phyloP scores from a whole-genome alignment of 2,888 invertebrate genomes.

The Nemotelus pantherinus region DNA sequence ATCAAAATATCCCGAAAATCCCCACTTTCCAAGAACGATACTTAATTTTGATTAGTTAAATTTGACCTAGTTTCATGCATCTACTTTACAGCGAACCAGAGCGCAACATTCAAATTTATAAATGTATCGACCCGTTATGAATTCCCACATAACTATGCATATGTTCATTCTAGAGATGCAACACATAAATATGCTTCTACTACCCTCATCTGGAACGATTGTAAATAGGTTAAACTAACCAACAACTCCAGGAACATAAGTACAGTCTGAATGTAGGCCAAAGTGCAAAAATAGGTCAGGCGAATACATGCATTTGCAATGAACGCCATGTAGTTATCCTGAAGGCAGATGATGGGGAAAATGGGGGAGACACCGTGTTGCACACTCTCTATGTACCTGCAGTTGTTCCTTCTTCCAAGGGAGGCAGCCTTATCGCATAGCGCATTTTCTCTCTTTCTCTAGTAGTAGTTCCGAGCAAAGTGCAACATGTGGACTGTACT shows the following conservation, averaged over 20 bases:
- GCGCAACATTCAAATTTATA: slow-evolving; percentile 7
- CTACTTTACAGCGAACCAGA: neutral
- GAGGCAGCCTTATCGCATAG: too few relatives aligned
- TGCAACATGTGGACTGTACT: slow-evolving; percentile 12
- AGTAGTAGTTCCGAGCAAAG: too few relatives aligned
- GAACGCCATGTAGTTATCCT: neutral
- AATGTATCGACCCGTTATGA: neutral
- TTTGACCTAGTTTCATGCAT: slow-evolving; percentile 6
- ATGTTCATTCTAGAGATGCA: too few relatives aligned
- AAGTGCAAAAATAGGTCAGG: slow-evolving; percentile 22
- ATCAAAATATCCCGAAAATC: too few relatives aligned
- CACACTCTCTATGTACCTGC: neutral
- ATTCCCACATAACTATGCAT: too few relatives aligned
- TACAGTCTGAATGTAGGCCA: slow-evolving; percentile 7
- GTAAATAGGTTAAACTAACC: slow-evolving; percentile 10
- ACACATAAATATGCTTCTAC: too few relatives aligned
- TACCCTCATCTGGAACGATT: neutral
- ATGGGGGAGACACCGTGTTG: neutral
- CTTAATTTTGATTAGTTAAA: neutral
- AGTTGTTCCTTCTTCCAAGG: too few relatives aligned
- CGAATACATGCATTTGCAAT: slow-evolving; percentile 7
- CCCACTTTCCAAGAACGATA: too few relatives aligned
- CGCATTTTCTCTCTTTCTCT: too few relatives aligned
- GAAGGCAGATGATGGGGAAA: too few relatives aligned
- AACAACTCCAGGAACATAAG: neutral